Evolutionary conservation across 2,113 vertebrate genomes (phyloP).

Genomic region (Alouatta palliata): DNA sequence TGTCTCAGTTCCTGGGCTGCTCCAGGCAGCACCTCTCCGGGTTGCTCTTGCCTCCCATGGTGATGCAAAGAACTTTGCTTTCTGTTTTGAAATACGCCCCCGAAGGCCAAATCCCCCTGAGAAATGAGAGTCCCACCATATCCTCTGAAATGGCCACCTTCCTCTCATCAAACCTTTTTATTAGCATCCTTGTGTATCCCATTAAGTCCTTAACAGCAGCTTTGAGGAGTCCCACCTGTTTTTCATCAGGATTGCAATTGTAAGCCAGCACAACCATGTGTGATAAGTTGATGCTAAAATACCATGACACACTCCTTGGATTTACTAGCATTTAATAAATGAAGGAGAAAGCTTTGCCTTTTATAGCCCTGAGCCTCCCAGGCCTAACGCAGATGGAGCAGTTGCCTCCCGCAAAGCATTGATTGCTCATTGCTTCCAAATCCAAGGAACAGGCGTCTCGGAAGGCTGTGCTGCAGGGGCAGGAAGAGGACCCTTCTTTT

Average conservation of each 20-base stretch:
- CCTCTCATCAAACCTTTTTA: slow-evolving; percentile 7
- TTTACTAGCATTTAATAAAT: slow-evolving; percentile 82
- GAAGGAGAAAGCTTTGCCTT: slow-evolving; percentile 84
- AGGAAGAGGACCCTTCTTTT: background rate
- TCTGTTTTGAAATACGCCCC: slow-evolving; percentile 50
- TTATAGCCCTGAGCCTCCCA: slow-evolving; percentile 81
- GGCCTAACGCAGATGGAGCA: slow-evolving; percentile 56
- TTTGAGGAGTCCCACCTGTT: slow-evolving; percentile 63
- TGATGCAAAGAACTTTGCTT: background rate
- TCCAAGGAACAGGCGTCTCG: slow-evolving; percentile 25
- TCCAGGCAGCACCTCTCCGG: background rate
- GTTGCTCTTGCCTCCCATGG: background rate
- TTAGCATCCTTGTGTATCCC: slow-evolving; percentile 53
- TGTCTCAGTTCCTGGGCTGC: background rate
- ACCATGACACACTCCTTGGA: slow-evolving; percentile 78
- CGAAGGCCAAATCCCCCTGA: background rate
- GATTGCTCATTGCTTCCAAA: slow-evolving; percentile 53
- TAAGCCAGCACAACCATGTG: slow-evolving; percentile 75
- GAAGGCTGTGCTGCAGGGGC: background rate
- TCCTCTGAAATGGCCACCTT: slow-evolving; percentile 32
- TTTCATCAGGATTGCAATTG: slow-evolving; percentile 59
- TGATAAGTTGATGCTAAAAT: slow-evolving; percentile 81
- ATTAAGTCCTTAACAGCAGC: slow-evolving; percentile 37
- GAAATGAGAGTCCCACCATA: background rate
- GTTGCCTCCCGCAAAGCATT: slow-evolving; percentile 69